A percentile compares a stretch with the other conserved stretches of the same genome.
Conservation (phyloP, 2,888 invertebrate species). For the Apotomis turbidana region DNA sequence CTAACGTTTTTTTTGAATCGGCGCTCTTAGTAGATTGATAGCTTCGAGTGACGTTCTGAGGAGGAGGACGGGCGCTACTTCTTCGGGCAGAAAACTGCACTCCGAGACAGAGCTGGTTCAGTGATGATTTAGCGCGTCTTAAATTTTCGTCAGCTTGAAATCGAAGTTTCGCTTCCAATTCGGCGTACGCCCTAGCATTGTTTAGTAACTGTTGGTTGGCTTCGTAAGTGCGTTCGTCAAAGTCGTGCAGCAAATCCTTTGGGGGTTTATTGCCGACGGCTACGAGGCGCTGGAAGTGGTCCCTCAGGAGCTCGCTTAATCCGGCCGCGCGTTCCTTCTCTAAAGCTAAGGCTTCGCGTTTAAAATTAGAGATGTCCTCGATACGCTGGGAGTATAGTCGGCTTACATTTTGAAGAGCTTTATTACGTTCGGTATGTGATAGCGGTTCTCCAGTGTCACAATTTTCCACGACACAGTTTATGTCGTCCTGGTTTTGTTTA, state of each 20-base stretch:
- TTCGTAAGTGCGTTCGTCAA: slow-evolving; percentile 68
- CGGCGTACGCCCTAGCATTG: slow-evolving; percentile 65
- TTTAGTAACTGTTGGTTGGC: slow-evolving; percentile 72
- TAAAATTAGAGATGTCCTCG: slow-evolving; percentile 58
- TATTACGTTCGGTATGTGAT: slow-evolving; percentile 48
- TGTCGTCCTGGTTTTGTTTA: slow-evolving; percentile 59
- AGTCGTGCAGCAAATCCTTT: slow-evolving; percentile 66
- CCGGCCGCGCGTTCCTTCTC: slow-evolving; percentile 67
- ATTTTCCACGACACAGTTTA: slow-evolving; percentile 58
- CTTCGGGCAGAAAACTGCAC: slow-evolving; percentile 47
- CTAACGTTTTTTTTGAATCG: slow-evolving; percentile 9
- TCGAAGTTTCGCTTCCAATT: slow-evolving; percentile 63
- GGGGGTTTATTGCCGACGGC: slow-evolving; percentile 61
- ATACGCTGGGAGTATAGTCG: slow-evolving; percentile 52
- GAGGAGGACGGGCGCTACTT: slow-evolving; percentile 39
- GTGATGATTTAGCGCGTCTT: slow-evolving; percentile 54
- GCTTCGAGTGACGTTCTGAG: background rate
- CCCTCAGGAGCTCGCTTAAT: slow-evolving; percentile 59
- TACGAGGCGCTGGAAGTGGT: slow-evolving; percentile 64
- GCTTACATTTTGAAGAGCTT: slow-evolving; percentile 54
- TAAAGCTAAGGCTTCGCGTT: slow-evolving; percentile 57
- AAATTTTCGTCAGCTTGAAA: slow-evolving; percentile 59
- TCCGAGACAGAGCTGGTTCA: slow-evolving; percentile 65
- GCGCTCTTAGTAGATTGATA: slow-evolving; percentile 1
- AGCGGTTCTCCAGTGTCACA: slow-evolving; percentile 41